Evolutionary conservation across 1,140 invertebrate genomes (phyloP).

Genomic region (Drosophila novamexicana): DNA sequence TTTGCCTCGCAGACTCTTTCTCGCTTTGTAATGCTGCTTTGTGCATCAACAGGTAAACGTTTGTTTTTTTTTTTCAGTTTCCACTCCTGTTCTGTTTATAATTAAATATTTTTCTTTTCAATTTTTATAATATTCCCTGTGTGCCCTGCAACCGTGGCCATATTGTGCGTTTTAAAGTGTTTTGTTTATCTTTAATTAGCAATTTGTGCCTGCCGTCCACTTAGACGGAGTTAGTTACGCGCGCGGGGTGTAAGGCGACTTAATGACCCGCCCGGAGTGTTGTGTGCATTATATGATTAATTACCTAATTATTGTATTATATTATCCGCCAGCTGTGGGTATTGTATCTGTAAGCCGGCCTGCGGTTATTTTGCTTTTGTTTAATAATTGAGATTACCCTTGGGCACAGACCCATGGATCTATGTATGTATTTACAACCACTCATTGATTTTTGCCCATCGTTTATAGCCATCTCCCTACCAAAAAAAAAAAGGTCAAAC

Average conservation of each 20-base stretch:
- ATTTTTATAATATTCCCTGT: constrained; percentile 41
- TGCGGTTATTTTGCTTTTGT: constrained; percentile 50
- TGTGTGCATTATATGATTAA: constrained; percentile 66
- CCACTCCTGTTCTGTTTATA: constrained; percentile 50
- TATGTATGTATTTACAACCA: not conserved
- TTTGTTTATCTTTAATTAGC: constrained; percentile 79
- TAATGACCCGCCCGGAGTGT: constrained; percentile 51
- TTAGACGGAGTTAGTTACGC: too few relatives aligned
- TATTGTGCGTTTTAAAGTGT: constrained; percentile 64
- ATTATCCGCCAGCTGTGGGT: constrained; percentile 60
- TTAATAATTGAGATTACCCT: constrained; percentile 51
- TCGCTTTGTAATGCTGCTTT: constrained; percentile 17
- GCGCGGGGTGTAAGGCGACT: constrained; percentile 29
- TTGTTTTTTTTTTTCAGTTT: constrained; percentile 35
- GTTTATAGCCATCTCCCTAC: not conserved
- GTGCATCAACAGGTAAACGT: constrained; percentile 58
- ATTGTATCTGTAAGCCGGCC: constrained; percentile 45
- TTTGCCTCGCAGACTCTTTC: not conserved
- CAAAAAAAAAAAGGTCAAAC: constrained; percentile 28
- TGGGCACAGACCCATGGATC: not conserved
- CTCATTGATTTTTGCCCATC: constrained; percentile 44
- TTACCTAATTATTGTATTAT: constrained; percentile 76
- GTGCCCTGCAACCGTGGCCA: constrained; percentile 9
- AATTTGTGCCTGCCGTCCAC: constrained; percentile 38
- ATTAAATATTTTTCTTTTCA: constrained; percentile 77